Evolutionary conservation across 2,113 vertebrate genomes (phyloP).

Genomic region (Toxotes chatareus): DNA sequence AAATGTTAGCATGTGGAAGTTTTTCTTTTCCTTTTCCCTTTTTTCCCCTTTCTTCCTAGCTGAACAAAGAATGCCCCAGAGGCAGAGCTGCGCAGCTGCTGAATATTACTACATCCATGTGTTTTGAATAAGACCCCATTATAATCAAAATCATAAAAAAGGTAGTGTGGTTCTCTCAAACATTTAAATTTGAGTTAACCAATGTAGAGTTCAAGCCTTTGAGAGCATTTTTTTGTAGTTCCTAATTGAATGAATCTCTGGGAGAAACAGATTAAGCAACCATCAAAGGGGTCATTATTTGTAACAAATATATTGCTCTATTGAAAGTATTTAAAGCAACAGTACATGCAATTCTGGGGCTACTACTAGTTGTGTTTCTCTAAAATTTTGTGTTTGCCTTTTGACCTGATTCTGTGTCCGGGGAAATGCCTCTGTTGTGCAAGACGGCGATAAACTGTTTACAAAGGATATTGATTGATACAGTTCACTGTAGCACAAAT

Average conservation of each 20-base stretch:
- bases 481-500: not conserved
- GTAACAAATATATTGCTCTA: conserved; percentile 24
- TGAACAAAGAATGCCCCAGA: conserved; percentile 84
- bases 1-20: conserved; percentile 91
- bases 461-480: conserved; percentile 19
- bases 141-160: conserved; percentile 89
- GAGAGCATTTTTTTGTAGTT: conserved; percentile 45
- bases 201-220: conserved; percentile 75
- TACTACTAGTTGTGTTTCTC: conserved; percentile 5
- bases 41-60: conserved; percentile 64
- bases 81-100: conserved; percentile 83
- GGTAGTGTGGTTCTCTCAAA: conserved; percentile 83
- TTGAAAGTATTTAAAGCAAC: conserved; percentile 26
- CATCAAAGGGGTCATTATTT: conserved; percentile 47
- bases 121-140: conserved; percentile 87
- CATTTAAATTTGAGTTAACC: conserved; percentile 81
- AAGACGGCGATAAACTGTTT: conserved; percentile 3
- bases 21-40: conserved; percentile 75
- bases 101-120: conserved; percentile 86
- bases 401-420: not conserved
- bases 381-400: conserved; percentile 11
- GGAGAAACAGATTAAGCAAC: conserved; percentile 38
- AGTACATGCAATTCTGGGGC: conserved; percentile 4
- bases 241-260: conserved; percentile 67
- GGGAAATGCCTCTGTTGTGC: conserved; percentile 1